Conservation (phyloP, 1,140 invertebrate genomes). For the Hyposmocoma kahamanoa region DNA sequence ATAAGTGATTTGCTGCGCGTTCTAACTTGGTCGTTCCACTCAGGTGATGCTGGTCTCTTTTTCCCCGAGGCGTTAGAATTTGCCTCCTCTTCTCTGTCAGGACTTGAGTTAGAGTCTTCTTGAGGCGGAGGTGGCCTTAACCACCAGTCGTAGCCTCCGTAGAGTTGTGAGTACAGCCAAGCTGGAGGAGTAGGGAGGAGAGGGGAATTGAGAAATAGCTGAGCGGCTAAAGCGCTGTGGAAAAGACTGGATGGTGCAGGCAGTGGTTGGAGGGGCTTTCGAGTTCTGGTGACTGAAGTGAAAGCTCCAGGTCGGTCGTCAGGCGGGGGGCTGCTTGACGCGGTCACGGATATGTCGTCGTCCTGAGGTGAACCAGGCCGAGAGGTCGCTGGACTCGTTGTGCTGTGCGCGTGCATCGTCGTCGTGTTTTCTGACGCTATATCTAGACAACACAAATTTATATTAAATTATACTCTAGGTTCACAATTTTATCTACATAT, state of each 20-base stretch:
- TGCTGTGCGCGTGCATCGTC: conserved; percentile 76
- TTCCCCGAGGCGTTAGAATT: conserved; percentile 59
- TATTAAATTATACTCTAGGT: no score
- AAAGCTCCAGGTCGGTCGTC: conserved; percentile 72
- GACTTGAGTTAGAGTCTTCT: conserved; percentile 57
- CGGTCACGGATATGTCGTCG: conserved; percentile 81
- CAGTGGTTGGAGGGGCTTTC: conserved; percentile 63
- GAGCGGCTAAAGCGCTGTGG: conserved; percentile 80
- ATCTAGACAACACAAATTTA: conserved; percentile 38
- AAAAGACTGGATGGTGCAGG: conserved; percentile 72
- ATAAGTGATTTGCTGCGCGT: conserved; percentile 64
- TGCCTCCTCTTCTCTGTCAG: conserved; percentile 57
- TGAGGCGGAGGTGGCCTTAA: conserved; percentile 68
- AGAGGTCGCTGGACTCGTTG: conserved; percentile 76
- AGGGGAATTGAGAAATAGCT: conserved; percentile 81
- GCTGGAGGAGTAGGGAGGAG: conserved; percentile 81
- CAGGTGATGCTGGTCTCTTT: conserved; percentile 60
- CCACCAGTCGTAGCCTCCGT: conserved; percentile 79
- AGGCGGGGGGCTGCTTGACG: conserved; percentile 71
- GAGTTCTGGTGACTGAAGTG: conserved; percentile 64
- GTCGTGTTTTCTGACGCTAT: conserved; percentile 47
- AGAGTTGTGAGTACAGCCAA: conserved; percentile 83
- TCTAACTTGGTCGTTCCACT: conserved; percentile 54
- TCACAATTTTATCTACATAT: no score
- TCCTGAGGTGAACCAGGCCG: conserved; percentile 73